Evolutionary conservation across 2,797 vertebrate genomes (phyloP), one percentile per base, ranked within the genome.

Genomic region (Sciaenops ocellatus): DNA sequence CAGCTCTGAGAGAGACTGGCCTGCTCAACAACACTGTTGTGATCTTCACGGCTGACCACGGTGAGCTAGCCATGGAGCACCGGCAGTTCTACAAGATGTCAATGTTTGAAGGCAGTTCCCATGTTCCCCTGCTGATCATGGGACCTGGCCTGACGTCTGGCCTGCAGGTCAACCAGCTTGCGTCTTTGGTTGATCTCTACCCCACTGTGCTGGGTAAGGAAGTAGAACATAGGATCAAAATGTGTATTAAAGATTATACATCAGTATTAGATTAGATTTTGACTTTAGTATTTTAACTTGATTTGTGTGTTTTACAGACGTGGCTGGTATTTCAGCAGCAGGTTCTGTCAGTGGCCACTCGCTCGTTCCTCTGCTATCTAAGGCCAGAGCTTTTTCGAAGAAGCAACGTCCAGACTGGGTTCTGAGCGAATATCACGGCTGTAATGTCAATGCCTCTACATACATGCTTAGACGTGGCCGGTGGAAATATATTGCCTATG

Each of bases 21-120:
- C 90, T 98, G 73, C 95, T 98, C 38, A 85, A 94, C 83, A 96
- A 91, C 80, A 98, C 98, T 0, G 26, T 97, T 0, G n/a, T 99
- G 42, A 90, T 99, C 44, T 99, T 98, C 55, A 97, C 96, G 0
- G 95, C 98, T 3, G 98, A 99, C 90, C 98, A 99, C 0, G 98
- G 98, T 20, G 98, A 99, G 65, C 90, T 99, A 48, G 98, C 98
- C 50, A 99, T 99, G 98, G 98, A 99, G 52, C 98, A 99, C 90
- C 95, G 96, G 24, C 98, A 99, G 93, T 99, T 98, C 92, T 99
- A 99, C 83, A 99, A 99, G 94, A 99, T 99, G 98, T 99, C 98
- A 54, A 99, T 99, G 98, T 99, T 97, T 75, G 98, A 99, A 92
- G 98, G 97, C 78, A 99, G 98, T 61, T 95, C 96, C n/a, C 98